Evolutionary conservation across 2,797 vertebrate species (phyloP).

Genomic region (Ptychobarbus kaznakovi): DNA sequence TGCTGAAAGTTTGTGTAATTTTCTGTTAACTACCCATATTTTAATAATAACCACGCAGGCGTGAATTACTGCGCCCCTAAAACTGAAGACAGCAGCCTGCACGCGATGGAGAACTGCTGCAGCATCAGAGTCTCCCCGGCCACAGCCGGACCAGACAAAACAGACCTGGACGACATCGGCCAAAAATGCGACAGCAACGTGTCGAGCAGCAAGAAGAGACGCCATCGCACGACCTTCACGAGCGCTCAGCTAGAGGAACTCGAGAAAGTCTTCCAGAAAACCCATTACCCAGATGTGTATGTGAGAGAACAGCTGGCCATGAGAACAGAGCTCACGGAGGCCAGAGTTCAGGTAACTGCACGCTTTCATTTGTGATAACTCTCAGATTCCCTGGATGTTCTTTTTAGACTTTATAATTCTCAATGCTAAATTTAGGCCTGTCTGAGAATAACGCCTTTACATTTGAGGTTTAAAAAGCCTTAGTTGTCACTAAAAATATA

Average conservation of each 20-base stretch:
- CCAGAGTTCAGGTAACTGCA: slow-evolving; percentile 90
- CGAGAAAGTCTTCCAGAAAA: slow-evolving; percentile 99
- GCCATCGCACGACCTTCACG: slow-evolving; percentile 96
- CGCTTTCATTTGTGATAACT: neutral
- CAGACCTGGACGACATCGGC: slow-evolving; percentile 87
- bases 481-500: neutral
- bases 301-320: slow-evolving; percentile 96
- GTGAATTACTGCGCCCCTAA: slow-evolving; percentile 87
- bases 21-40: neutral
- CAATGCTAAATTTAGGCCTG: too few relatives aligned
- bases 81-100: slow-evolving; percentile 86
- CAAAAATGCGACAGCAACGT: slow-evolving; percentile 97
- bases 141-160: slow-evolving; percentile 80
- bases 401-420: neutral
- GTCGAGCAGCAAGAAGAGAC: slow-evolving; percentile 96
- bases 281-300: slow-evolving; percentile 97
- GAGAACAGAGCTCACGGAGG: slow-evolving; percentile 96
- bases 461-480: neutral
- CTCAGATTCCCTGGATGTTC: neutral
- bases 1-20: neutral
- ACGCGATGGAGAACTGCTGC: slow-evolving; percentile 88
- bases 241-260: slow-evolving; percentile 96
- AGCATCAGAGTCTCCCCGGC: slow-evolving; percentile 85
- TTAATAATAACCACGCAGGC: slow-evolving; percentile 65
- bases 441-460: neutral